Evolutionary conservation across 1,140 invertebrate species (phyloP), one percentile per base, ranked within the genome.

Genomic region (Drosophila ananassae): DNA sequence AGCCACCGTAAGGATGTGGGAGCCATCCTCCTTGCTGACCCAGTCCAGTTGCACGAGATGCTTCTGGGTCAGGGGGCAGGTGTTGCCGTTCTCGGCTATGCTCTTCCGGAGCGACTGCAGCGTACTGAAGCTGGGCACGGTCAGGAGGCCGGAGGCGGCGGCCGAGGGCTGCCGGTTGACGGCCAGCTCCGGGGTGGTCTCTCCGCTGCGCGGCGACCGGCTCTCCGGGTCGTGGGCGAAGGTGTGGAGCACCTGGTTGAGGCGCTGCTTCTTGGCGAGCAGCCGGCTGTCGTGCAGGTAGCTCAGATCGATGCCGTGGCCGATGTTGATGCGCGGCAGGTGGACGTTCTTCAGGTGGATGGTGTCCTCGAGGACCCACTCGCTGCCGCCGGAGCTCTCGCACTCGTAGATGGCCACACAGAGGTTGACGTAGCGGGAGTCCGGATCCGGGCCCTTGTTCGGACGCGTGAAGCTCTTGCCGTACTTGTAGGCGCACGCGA

Each of bases 351-450:
- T 96, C 62, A 98, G 92, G 77, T 97, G 96, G 75, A 98, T 98
- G 1, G 97, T 98, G 84, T 99, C 99, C 92, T 99, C 99, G n/a
- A 98, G 92, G n/a, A 98, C 95, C 99, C 99, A 99, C 91, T 99
- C 98, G n/a, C 95, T 95, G 64, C 97, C 98, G 60, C 99, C 99
- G 25, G 98, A 99, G 72, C 98, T 99, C 93, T 99, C 99, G 92
- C 99, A 99, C 92, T 99, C 99, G 93, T 99, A 99, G 69, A 99
- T 98, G n/a, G 97, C 97, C 2, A 99, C 97, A 90, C 96, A 97
- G 0, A 99, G 93, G 92, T 98, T 99, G 39, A 98, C 96, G 92
- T 97, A 98, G 44, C 97, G 94, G 1, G 96, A 96, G 79, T 97
- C 96, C 0, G 95, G 95, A 90, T 97, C 95, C 25, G 63, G 63